Base-by-base conservation (phyloP, 2,888 invertebrate genomes). In the Caenorhabditis macrosperma region DNA sequence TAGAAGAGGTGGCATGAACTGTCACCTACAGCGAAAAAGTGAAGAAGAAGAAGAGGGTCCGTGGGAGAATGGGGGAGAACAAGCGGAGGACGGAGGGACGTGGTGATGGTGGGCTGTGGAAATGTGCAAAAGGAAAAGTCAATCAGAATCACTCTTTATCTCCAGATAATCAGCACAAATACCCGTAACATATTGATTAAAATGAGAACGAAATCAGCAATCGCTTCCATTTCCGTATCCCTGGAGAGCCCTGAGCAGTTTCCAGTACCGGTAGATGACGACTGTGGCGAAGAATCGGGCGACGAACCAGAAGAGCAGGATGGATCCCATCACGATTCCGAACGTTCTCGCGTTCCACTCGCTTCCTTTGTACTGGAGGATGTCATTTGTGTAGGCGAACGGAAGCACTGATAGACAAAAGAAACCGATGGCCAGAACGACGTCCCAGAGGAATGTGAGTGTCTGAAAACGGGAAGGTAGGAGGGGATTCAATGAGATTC, bases 231-330 rank as follows among this genome's bases (percentile, higher is more conserved):
- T 77, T 24, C 78, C 78, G 24, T 78, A 78, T 44, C 78, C 78
- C 6, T 72, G 61, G 4, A 78, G 35, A 20, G 69, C 74, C 60
- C 83, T 38, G 15, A 83, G 60, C 26, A 83, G 52, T 28, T 83
- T 83, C 83, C 83, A 83, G 30, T 83, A 81, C 48, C 81, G 68
- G 57, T 83, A 83, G 44, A 83, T 74, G 46, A 81, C 72, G 35
- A 79, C 38, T 12, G 75, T 78, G 30, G 79, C 79, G 22, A 83
- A 75, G 57, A 79, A 81, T 38, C 83, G 68, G 35, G 81, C 79
- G 38, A 82, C 64, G 38, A 83, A 83, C 83, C 83, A 83, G 26
- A 83, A 28, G 24, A 81, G 52, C 35, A 83, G 50, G 1, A 83
- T 17, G 5, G 77, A 79, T 9, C 83, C 83, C 79, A 83, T 81